These are phyloP conservation scores for Parnassius apollo DNA, from an alignment of 2,888 invertebrate genomes.

Conservation along the genomic window DNA sequence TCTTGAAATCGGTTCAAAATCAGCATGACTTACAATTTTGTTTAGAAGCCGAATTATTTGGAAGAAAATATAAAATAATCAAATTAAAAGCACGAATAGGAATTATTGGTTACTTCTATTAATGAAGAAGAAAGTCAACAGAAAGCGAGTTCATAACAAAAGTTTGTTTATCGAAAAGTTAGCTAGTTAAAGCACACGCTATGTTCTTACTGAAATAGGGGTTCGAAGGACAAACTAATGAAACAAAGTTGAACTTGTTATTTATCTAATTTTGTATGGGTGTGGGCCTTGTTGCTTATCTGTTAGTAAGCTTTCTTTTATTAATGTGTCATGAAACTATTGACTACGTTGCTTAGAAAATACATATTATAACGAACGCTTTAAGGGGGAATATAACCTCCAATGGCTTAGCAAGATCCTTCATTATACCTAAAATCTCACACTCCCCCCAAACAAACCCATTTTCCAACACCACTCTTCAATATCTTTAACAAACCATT, in stretches of 20 bases:
- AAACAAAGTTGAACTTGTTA: slow-evolving; percentile 23
- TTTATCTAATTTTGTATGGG: slow-evolving; percentile 20
- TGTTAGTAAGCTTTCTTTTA: slow-evolving; percentile 2
- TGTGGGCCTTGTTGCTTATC: slow-evolving; percentile 7
- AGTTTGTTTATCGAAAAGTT: slow-evolving; percentile 25
- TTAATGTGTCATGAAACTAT: neutral
- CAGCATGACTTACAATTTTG: no score
- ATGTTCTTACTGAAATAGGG: slow-evolving; percentile 9
- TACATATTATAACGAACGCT: no score
- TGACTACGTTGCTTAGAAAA: neutral
- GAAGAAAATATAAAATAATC: no score
- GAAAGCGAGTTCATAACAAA: slow-evolving; percentile 4
- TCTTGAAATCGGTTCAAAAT: no score
- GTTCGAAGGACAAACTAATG: slow-evolving; percentile 22
- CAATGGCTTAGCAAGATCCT: no score
- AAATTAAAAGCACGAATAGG: neutral
- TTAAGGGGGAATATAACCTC: no score
- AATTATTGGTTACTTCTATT: neutral
- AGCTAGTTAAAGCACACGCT: slow-evolving; percentile 18
- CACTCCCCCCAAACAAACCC: no score
- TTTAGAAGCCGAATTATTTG: no score
- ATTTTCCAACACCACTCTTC: no score
- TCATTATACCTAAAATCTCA: no score
- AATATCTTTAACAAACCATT: no score
- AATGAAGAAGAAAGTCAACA: slow-evolving; percentile 3